A percentile compares a stretch with the other conserved stretches of the same genome.
Conservation (phyloP, 1,140 invertebrate genomes). For the Wiebesia pumilae region DNA sequence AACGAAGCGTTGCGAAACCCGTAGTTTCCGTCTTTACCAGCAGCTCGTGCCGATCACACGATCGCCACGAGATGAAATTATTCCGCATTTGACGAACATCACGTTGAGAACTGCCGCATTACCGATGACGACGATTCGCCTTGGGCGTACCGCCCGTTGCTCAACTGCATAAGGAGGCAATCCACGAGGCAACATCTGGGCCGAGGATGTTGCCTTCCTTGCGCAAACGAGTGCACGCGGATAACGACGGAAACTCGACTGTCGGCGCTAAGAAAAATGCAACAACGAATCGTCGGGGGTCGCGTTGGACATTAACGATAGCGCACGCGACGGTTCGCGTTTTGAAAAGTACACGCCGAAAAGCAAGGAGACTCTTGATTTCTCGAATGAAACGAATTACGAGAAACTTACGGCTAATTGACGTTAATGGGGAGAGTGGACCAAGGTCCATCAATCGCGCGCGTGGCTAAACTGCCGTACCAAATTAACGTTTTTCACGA, state of each 20-base stretch:
- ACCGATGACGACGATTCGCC: no score
- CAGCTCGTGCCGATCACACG: not conserved
- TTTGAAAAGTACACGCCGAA: not conserved
- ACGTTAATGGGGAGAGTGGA: slow-evolving; percentile 36
- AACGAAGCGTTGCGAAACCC: not conserved
- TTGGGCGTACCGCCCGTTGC: no score
- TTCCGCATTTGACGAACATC: slow-evolving; percentile 15
- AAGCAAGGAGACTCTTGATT: not conserved
- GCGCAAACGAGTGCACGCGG: no score
- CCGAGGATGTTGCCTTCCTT: no score
- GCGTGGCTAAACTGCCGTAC: not conserved
- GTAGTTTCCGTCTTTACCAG: slow-evolving; percentile 9
- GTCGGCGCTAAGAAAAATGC: not conserved
- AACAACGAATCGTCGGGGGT: no score
- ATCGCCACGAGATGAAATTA: not conserved
- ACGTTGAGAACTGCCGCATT: no score
- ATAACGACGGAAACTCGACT: no score
- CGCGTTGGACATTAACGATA: no score
- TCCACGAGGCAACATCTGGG: no score
- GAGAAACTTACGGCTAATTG: slow-evolving; percentile 27
- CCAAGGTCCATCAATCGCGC: slow-evolving; percentile 18
- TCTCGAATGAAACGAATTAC: slow-evolving; percentile 41
- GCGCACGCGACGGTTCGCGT: not conserved
- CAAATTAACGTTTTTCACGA: not conserved
- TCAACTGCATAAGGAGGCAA: no score